Conservation (phyloP, 37 sponge, comb jelly and placozoan genomes). For the Aplysina aerophoba region DNA sequence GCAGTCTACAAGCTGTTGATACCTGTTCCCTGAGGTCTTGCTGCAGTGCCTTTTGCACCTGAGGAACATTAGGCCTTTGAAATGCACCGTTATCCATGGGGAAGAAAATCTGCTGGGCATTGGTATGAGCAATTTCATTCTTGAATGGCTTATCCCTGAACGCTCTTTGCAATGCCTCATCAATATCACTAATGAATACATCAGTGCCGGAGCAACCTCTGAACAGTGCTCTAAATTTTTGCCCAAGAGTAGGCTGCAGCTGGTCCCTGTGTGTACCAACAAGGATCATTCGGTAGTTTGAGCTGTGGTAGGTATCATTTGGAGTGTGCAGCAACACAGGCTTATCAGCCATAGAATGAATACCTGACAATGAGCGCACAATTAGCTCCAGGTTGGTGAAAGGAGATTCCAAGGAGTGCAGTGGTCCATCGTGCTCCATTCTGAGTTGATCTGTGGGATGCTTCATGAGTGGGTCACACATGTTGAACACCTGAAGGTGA, state of each 20-base stretch:
- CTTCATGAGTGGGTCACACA: background rate
- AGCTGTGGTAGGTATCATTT: background rate
- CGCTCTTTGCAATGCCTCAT: background rate
- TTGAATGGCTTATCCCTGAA: background rate
- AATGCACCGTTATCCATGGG: background rate
- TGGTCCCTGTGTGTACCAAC: slow-evolving; percentile 15
- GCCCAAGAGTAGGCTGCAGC: background rate
- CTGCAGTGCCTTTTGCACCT: background rate
- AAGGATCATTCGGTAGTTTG: background rate
- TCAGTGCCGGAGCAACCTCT: too few relatives aligned
- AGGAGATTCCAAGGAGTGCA: too few relatives aligned
- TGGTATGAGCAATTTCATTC: background rate
- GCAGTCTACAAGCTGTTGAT: background rate
- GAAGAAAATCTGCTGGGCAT: background rate
- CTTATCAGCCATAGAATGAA: slow-evolving; percentile 7
- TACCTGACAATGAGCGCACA: background rate
- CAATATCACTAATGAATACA: background rate
- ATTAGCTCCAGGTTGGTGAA: slow-evolving; percentile 17
- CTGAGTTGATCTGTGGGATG: slow-evolving; percentile 6
- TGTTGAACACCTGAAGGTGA: slow-evolving; percentile 28
- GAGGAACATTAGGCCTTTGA: background rate
- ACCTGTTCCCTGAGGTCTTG: background rate
- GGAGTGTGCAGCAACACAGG: too few relatives aligned
- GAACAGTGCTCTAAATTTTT: too few relatives aligned
- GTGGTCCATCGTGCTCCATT: background rate